Conservation (phyloP, 2,113 vertebrate genomes). For the Thomomys bottae region DNA sequence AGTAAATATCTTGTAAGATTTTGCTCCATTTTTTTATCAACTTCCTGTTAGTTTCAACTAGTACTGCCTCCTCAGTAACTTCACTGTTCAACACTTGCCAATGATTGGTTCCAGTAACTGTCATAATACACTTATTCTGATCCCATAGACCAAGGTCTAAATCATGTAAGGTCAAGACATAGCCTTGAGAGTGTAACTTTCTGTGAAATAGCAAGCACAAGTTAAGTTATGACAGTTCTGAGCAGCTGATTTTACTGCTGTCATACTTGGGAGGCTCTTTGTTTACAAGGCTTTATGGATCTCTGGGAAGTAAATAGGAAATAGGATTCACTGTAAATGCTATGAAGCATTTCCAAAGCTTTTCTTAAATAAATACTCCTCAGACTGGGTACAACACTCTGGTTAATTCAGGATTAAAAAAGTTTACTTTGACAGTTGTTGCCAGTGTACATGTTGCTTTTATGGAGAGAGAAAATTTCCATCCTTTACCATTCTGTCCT, state of each 20-base stretch:
- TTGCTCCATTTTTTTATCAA: background rate
- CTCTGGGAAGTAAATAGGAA: background rate
- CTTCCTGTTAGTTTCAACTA: background rate
- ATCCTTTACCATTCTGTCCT: background rate
- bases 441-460: background rate
- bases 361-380: background rate
- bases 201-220: background rate
- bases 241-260: background rate
- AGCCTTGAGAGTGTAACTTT: constrained; percentile 2
- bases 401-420: background rate
- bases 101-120: background rate
- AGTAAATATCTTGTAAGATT: too few species aligned
- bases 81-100: background rate
- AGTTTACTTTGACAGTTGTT: background rate
- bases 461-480: background rate
- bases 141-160: background rate
- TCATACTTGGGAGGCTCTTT: background rate
- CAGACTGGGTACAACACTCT: background rate
- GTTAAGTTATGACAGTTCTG: background rate
- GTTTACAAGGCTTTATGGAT: background rate
- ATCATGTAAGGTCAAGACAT: background rate
- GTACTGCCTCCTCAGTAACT: background rate
- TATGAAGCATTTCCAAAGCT: background rate
- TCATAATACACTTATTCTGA: background rate
- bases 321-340: background rate